Evolutionary conservation across 2,113 vertebrate species (phyloP).

Genomic region (Menura novaehollandiae): DNA sequence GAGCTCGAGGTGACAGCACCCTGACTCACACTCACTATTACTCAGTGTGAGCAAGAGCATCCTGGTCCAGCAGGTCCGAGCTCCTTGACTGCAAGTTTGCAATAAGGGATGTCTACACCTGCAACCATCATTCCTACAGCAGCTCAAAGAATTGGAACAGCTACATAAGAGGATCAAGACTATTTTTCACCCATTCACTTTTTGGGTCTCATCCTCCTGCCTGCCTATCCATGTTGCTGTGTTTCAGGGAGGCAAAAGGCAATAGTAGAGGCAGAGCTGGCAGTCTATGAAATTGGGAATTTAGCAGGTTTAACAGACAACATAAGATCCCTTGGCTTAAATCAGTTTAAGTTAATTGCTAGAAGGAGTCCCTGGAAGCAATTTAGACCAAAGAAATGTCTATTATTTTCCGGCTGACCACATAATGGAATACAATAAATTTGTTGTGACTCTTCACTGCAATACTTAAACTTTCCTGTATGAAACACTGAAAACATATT

Average conservation of each 20-base stretch:
- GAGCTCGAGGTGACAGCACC: accelerated
- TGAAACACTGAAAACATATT: neutral
- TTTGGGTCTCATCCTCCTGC: neutral
- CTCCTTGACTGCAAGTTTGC: neutral
- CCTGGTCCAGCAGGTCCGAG: neutral
- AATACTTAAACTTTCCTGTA: neutral
- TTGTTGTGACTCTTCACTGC: neutral
- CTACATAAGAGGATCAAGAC: neutral
- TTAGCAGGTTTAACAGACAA: neutral
- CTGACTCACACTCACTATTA: neutral
- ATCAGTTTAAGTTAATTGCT: neutral
- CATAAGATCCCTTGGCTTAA: neutral
- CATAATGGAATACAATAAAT: neutral
- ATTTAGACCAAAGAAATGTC: neutral
- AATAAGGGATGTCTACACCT: neutral
- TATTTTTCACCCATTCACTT: neutral
- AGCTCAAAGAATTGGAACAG: neutral
- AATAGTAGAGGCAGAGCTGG: neutral
- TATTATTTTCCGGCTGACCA: neutral
- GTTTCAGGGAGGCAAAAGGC: neutral
- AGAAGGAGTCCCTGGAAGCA: neutral
- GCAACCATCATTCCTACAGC: neutral
- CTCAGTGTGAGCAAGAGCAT: neutral
- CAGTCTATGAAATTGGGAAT: neutral
- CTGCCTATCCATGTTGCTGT: neutral